Evolutionary conservation across 1,140 invertebrate species (phyloP).

Genomic region (Brachionus paranguensis): DNA sequence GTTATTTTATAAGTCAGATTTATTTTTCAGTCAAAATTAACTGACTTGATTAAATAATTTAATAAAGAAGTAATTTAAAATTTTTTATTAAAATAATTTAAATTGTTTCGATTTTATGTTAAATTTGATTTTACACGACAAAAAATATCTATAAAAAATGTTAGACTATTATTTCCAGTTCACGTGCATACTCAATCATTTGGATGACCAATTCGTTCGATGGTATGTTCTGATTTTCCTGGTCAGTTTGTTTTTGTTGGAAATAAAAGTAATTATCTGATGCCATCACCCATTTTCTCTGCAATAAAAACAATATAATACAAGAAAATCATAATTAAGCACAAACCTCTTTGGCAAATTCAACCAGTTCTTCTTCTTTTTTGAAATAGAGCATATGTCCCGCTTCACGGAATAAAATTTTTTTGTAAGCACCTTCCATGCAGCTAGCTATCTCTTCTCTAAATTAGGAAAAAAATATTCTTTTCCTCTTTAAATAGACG

Average conservation of each 20-base stretch:
- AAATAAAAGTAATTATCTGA: conserved; percentile 75
- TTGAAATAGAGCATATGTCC: conserved; percentile 80
- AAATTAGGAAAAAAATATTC: background rate
- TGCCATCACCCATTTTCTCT: conserved; percentile 70
- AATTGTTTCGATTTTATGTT: background rate
- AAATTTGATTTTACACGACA: background rate
- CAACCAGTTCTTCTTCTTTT: conserved; percentile 52
- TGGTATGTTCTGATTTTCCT: conserved; percentile 62
- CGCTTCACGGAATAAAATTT: conserved; percentile 78
- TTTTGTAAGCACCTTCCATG: conserved; percentile 89
- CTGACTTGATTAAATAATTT: background rate
- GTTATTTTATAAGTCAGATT: background rate
- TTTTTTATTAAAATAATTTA: background rate
- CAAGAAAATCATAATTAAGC: conserved; percentile 43
- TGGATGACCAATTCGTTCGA: conserved; percentile 80
- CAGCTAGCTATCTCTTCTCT: conserved; percentile 87
- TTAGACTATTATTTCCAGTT: conserved; percentile 98
- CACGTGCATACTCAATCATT: conserved; percentile 90
- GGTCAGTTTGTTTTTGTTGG: conserved; percentile 64
- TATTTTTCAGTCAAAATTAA: background rate
- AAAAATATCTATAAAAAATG: background rate
- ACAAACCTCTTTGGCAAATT: conserved; percentile 38
- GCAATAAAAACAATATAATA: conserved; percentile 42
- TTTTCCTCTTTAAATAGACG: background rate
- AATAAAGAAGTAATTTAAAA: background rate